Base-by-base conservation (phyloP, 1,140 invertebrate species). In the Doryteuthis pealeii region DNA sequence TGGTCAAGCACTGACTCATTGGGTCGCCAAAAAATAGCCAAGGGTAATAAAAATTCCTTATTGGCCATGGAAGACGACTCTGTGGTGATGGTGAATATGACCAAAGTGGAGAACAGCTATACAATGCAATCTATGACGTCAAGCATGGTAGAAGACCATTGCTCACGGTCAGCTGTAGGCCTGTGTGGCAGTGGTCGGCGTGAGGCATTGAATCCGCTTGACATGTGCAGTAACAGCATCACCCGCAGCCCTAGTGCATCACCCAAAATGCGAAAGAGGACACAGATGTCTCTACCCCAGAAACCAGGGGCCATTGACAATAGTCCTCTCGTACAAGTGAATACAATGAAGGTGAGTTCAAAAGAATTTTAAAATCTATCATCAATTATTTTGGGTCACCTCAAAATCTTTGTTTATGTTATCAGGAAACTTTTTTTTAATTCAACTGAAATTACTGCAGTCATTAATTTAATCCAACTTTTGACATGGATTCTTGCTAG, bases 261-360 rank as follows among this genome's bases (percentile, higher is more conserved):
- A 18, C 86, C 85, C 15, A 83, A 82, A 30, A 49, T 84, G 45
- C 71, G 75, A 32, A 79, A 83, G 45, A 81, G 78, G 74, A 68
- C 77, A 0, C 69, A 69, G 33, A 5, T 62, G 18, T 74, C 80
- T 68, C 70, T 79, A 2, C 83, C 86, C n/a, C 83, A 84, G 73
- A 85, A 86, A 73, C 94, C 94, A 8, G 92, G 93, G 26, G 92
- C 93, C 22, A 94, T 96, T 70, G 93, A 95, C 83, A 96, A 95
- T 86, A 89, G 90, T 76, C 89, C 88, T 65, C 87, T 96, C 43
- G 89, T 94, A 4, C 90, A 90, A 2, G 87, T 90, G 62, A 90
- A 91, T 82, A 83, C 89, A 5, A 89, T 89, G 67, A 92, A 93
- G 86, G 92, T 92, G 82, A 32, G 74, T 40, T 40, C 35, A n/a